A percentile compares a stretch with the other conserved stretches of the same genome.
These are phyloP conservation scores for Rhagonycha fulva DNA, from an alignment of 2,888 invertebrate genomes.

Conservation along the genomic window DNA sequence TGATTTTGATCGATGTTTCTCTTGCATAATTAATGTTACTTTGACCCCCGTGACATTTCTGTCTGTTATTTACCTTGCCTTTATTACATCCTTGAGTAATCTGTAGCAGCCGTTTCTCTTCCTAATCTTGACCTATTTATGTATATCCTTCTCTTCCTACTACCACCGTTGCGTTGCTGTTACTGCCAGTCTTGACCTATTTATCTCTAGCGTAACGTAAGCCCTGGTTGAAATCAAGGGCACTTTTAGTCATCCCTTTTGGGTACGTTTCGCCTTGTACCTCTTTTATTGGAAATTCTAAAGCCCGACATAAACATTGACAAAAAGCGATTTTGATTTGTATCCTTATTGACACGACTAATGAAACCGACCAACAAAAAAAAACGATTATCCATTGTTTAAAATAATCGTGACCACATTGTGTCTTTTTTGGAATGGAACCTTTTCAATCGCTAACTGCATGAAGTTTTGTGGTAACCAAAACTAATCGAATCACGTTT, in stretches of 20 bases:
- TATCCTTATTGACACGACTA: background rate
- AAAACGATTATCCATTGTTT: background rate
- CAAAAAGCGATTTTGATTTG: background rate
- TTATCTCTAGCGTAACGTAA: slow-evolving; percentile 13
- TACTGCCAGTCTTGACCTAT: slow-evolving; percentile 22
- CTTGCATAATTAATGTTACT: background rate
- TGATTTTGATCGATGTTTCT: background rate
- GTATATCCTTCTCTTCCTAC: slow-evolving; percentile 1
- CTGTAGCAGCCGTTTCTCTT: slow-evolving; percentile 1
- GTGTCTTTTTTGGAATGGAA: background rate
- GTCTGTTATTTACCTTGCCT: background rate
- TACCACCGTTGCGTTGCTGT: background rate
- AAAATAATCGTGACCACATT: background rate
- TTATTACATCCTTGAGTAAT: background rate
- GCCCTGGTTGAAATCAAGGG: slow-evolving; percentile 12
- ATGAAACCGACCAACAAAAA: background rate
- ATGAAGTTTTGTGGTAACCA: background rate
- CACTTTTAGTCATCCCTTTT: background rate
- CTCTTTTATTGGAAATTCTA: background rate
- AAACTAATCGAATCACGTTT: background rate
- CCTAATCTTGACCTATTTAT: slow-evolving; percentile 1
- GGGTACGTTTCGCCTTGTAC: background rate
- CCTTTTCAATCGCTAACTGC: background rate
- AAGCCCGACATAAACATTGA: background rate
- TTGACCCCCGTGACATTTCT: background rate